Evolutionary conservation across 1,140 invertebrate genomes (phyloP).

Genomic region (Orchestia grillus): DNA sequence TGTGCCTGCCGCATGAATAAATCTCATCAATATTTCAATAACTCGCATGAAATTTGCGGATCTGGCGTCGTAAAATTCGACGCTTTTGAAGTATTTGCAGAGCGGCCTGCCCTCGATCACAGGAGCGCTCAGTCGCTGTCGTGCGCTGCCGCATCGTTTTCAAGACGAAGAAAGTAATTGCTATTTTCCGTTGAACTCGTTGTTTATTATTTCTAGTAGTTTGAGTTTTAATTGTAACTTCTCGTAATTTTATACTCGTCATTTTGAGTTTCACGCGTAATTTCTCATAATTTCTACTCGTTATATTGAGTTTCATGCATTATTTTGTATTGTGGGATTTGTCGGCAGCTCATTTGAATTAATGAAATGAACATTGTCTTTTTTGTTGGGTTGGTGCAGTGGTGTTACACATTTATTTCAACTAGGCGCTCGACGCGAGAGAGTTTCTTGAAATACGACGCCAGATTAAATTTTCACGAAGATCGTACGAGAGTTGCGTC

Average conservation of each 20-base stretch:
- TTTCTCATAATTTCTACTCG: too few relatives aligned
- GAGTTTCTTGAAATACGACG: neutral
- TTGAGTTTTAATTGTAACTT: too few relatives aligned
- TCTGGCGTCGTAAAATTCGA: slow-evolving; percentile 10
- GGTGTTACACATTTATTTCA: neutral
- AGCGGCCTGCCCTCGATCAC: neutral
- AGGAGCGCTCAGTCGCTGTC: neutral
- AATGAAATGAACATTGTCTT: neutral
- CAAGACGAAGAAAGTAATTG: neutral
- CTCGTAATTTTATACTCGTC: too few relatives aligned
- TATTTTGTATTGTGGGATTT: too few relatives aligned
- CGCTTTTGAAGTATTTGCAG: neutral
- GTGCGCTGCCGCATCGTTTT: neutral
- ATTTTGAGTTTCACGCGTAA: too few relatives aligned
- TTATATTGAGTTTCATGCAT: too few relatives aligned
- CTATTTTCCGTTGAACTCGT: neutral
- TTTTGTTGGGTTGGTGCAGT: neutral
- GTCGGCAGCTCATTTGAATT: neutral
- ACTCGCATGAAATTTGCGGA: neutral
- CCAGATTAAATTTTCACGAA: neutral
- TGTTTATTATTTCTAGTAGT: neutral
- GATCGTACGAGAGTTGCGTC: neutral
- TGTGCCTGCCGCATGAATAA: slow-evolving; percentile 48
- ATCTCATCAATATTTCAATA: slow-evolving; percentile 56
- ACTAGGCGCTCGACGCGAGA: neutral